These are phyloP conservation scores for Gephyroberyx darwinii DNA, from an alignment of 2,797 vertebrate genomes.

Conservation along the genomic window DNA sequence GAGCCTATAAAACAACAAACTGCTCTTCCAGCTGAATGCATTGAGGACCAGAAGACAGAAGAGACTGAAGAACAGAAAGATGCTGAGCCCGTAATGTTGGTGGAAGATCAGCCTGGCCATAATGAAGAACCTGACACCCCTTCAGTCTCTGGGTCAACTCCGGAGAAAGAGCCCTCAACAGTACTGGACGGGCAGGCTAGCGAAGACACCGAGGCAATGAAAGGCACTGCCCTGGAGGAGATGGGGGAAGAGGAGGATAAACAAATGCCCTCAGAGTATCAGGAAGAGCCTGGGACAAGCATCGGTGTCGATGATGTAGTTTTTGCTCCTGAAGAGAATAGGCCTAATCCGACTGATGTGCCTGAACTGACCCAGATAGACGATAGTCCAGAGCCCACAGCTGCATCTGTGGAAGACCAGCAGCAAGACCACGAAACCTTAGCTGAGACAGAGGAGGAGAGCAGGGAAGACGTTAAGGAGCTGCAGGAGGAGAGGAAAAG, in stretches of 20 bases:
- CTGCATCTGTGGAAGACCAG: slow-evolving; percentile 11
- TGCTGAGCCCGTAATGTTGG: slow-evolving; percentile 9
- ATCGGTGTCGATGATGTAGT: neutral
- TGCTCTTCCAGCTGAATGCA: slow-evolving; percentile 31
- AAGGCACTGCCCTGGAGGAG: slow-evolving; percentile 27
- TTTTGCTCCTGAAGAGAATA: slow-evolving; percentile 34
- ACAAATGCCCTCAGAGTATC: slow-evolving; percentile 7
- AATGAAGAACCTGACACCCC: slow-evolving; percentile 15
- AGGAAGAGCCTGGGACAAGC: slow-evolving; percentile 9
- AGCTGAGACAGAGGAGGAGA: slow-evolving; percentile 1
- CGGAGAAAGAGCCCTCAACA: slow-evolving; percentile 16
- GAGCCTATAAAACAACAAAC: slow-evolving; percentile 14
- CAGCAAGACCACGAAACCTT: neutral
- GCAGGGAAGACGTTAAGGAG: neutral
- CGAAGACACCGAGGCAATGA: neutral
- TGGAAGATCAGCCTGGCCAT: slow-evolving; percentile 4
- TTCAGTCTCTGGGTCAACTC: slow-evolving; percentile 5
- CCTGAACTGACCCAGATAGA: neutral
- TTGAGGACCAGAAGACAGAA: slow-evolving; percentile 15
- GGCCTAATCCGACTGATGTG: slow-evolving; percentile 6
- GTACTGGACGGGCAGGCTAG: slow-evolving; percentile 6
- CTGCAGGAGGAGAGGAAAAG: slow-evolving; percentile 2
- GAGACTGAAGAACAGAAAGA: slow-evolving; percentile 4
- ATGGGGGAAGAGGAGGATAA: neutral
- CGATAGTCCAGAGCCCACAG: neutral